Evolutionary conservation across 1,140 invertebrate genomes (phyloP).

Genomic region (Steinernema khuongi): DNA sequence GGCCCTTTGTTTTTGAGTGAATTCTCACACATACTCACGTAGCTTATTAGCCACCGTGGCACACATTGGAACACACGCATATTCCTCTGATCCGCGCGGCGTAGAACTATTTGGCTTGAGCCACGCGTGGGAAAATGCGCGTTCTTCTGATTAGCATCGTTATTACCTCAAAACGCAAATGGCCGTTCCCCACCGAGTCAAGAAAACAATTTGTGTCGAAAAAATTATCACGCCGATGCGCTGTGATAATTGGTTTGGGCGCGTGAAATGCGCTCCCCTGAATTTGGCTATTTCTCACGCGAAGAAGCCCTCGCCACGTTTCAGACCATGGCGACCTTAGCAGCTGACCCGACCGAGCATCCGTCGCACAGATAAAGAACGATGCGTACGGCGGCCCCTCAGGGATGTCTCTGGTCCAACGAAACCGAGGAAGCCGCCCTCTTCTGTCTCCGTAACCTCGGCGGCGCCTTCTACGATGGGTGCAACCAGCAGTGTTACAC

Average conservation of each 20-base stretch:
- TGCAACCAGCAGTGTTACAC: slow-evolving; percentile 39
- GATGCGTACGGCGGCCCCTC: background rate
- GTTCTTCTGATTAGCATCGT: background rate
- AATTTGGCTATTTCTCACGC: too few species aligned
- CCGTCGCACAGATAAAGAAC: background rate
- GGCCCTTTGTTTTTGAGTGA: too few species aligned
- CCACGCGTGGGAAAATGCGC: too few species aligned
- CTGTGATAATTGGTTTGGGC: too few species aligned
- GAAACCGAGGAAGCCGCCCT: background rate
- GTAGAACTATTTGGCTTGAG: too few species aligned
- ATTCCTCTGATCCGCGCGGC: too few species aligned
- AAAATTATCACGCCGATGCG: background rate
- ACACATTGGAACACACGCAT: too few species aligned
- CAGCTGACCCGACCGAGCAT: background rate
- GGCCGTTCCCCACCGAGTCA: background rate
- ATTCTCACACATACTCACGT: too few species aligned
- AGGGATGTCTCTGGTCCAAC: background rate
- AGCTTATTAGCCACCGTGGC: too few species aligned
- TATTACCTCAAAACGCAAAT: background rate
- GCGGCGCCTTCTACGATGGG: slow-evolving; percentile 19
- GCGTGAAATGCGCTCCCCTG: too few species aligned
- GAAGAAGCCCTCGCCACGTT: too few species aligned
- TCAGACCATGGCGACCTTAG: too few species aligned
- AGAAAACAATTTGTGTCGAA: background rate
- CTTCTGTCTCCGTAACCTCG: background rate